Conservation (phyloP, 2,113 vertebrate species). For the Coracopsis vasa region DNA sequence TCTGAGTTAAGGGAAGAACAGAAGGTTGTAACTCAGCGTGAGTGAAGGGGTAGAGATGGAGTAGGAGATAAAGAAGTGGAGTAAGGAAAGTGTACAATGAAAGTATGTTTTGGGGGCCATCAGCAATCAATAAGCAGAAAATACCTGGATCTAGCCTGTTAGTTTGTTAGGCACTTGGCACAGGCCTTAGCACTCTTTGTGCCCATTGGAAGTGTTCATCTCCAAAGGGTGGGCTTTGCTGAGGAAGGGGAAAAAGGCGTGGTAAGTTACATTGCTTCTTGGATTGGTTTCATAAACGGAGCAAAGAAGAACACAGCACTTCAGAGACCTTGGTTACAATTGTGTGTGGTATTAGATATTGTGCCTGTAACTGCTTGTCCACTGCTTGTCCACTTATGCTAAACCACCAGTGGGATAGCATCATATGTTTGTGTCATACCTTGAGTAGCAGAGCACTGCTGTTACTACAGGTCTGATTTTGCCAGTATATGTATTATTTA, state of each 20-base stretch:
- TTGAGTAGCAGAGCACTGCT: background rate
- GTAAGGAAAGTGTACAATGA: background rate
- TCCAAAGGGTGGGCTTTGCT: rapidly evolving
- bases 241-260: background rate
- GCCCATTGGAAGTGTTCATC: background rate
- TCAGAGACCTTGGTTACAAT: background rate
- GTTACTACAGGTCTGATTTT: background rate
- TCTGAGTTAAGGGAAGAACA: background rate
- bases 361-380: background rate
- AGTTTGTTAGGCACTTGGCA: background rate
- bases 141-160: background rate
- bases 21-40: background rate
- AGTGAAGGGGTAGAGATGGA: background rate
- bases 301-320: background rate
- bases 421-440: background rate
- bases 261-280: background rate
- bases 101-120: background rate
- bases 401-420: background rate
- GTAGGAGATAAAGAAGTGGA: background rate
- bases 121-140: background rate
- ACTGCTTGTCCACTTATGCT: background rate
- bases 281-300: background rate
- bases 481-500: background rate
- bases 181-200: rapidly evolving
- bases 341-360: background rate